These are phyloP conservation scores for Tiliqua scincoides DNA, from an alignment of 2,113 vertebrate genomes.

Conservation along the genomic window DNA sequence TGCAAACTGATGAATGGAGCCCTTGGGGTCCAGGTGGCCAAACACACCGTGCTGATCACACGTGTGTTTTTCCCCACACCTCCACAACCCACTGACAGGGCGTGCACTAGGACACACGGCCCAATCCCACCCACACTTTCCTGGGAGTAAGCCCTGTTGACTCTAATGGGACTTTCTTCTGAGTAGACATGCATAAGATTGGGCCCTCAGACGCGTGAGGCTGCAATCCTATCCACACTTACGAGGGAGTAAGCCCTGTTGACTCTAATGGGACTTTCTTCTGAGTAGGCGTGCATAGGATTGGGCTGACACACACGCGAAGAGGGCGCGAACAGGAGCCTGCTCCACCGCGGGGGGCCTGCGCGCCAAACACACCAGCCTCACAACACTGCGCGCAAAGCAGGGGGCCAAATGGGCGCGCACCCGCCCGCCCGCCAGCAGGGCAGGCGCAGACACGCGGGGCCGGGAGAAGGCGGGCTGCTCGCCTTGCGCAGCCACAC, in stretches of 20 bases:
- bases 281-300: not conserved
- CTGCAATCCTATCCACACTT: too few species aligned
- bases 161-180: too few species aligned
- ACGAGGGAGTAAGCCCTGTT: too few species aligned
- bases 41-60: not conserved
- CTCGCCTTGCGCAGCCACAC: not conserved
- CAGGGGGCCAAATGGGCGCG: not conserved
- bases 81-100: not conserved
- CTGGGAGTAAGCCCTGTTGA: too few species aligned
- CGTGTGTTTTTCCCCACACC: not conserved
- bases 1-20: constrained; percentile 16
- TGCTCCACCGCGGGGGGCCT: not conserved
- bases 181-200: too few species aligned
- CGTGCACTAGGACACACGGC: not conserved
- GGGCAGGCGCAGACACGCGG: not conserved
- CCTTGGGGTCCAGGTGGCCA: not conserved
- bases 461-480: too few species aligned
- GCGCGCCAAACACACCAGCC: not conserved
- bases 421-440: not conserved
- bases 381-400: not conserved
- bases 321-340: too few species aligned
- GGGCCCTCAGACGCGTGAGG: too few species aligned
- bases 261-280: too few species aligned
- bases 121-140: too few species aligned
- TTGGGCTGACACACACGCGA: not conserved